Conservation (phyloP, 2,888 invertebrate genomes). For the Tigriopus californicus region DNA sequence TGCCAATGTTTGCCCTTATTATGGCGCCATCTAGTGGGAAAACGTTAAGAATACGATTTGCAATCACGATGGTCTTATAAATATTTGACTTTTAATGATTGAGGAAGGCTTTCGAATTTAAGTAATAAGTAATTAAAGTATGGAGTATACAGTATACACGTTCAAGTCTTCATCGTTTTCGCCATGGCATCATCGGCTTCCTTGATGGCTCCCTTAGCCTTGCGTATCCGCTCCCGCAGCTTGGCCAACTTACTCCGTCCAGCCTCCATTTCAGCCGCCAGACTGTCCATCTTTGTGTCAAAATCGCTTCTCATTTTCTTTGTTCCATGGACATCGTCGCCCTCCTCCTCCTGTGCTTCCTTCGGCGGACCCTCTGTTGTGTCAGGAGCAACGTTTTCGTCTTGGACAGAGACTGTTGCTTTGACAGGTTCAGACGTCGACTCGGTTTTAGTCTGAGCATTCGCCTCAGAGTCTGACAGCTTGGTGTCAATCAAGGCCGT, state of each 20-base stretch:
- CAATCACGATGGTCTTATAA: too few relatives aligned
- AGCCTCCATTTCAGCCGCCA: conserved; percentile 7
- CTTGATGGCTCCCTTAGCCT: neutral
- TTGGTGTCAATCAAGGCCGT: too few relatives aligned
- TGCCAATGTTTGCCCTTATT: too few relatives aligned
- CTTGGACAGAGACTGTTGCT: neutral
- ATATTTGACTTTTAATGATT: too few relatives aligned
- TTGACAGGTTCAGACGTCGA: neutral
- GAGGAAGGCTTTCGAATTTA: too few relatives aligned
- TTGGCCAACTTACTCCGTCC: conserved; percentile 6
- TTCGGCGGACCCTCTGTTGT: too few relatives aligned
- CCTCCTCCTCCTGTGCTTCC: neutral
- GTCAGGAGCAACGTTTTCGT: too few relatives aligned
- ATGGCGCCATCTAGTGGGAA: too few relatives aligned
- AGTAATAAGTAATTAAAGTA: too few relatives aligned
- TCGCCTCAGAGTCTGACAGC: neutral
- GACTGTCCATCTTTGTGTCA: neutral
- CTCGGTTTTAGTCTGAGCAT: neutral
- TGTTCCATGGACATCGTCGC: conserved; percentile 4
- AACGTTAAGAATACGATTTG: too few relatives aligned
- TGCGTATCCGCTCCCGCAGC: conserved; percentile 4
- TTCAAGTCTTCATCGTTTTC: neutral
- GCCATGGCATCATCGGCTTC: conserved; percentile 2
- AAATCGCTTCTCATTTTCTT: conserved; percentile 10
- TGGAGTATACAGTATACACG: too few relatives aligned